Conservation (phyloP, 37 sponge, comb jelly and placozoan genomes). For the Chondrosia reniformis region DNA sequence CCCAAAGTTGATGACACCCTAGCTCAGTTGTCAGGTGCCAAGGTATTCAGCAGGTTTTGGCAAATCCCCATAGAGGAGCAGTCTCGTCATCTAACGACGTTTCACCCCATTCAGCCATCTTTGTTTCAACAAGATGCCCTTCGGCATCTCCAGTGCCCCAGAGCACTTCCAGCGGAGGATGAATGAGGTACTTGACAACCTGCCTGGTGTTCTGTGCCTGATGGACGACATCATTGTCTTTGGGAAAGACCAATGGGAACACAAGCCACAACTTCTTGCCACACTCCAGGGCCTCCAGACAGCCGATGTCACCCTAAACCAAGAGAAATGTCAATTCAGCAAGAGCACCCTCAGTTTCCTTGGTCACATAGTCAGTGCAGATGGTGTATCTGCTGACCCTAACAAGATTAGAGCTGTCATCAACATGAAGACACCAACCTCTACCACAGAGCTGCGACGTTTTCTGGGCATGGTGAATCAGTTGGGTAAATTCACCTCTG, state of each 20-base stretch:
- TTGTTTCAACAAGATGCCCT: conserved; percentile 19
- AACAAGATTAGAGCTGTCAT: background rate
- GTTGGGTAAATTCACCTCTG: conserved; percentile 24
- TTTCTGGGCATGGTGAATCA: conserved; percentile 45
- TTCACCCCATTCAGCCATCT: conserved; percentile 1
- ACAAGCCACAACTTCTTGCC: background rate
- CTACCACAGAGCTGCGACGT: background rate
- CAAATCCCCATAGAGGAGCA: conserved; percentile 16
- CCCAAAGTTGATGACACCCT: conserved; percentile 16
- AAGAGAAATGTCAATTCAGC: conserved; percentile 31
- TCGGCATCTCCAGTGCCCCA: conserved; percentile 12
- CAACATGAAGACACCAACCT: conserved; percentile 11
- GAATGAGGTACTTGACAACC: conserved; percentile 15
- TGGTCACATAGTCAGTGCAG: too few relatives aligned
- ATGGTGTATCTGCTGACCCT: conserved; percentile 21
- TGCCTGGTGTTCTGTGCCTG: conserved; percentile 20
- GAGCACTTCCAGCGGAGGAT: conserved; percentile 10
- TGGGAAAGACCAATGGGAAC: conserved; percentile 21
- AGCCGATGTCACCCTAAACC: conserved; percentile 22
- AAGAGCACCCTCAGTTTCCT: conserved; percentile 22
- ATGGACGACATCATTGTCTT: conserved; percentile 38
- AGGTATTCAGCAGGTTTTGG: background rate
- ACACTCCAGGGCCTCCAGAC: background rate
- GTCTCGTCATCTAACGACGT: conserved; percentile 24
- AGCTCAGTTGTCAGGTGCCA: background rate